Percentiles rank a stretch among this genome's conserved stretches.
These are phyloP conservation scores for Dolichoris vasculosae DNA, from an alignment of 1,140 invertebrate species.

Conservation along the genomic window DNA sequence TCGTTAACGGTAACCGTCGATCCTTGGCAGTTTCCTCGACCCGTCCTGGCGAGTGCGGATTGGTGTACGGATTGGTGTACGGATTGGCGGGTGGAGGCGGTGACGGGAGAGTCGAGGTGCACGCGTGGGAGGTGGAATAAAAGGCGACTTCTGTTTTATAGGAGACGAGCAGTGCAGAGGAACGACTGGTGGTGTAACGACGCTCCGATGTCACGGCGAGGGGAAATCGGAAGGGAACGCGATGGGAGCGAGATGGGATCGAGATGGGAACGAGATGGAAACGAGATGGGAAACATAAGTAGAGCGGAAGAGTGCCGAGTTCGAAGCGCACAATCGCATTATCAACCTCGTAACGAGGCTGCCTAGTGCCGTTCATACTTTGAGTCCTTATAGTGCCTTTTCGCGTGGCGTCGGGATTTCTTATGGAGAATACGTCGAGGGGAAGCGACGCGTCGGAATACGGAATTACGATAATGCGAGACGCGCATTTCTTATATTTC, in stretches of 20 bases:
- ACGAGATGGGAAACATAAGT: constrained; percentile 3
- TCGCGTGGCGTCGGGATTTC: constrained; percentile 17
- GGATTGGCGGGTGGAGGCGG: no score
- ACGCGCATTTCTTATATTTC: neutral
- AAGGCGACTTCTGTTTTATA: neutral
- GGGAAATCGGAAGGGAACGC: neutral
- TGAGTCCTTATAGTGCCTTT: constrained; percentile 5
- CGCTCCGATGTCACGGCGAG: neutral
- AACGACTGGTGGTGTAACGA: neutral
- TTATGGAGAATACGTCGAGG: neutral
- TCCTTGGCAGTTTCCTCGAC: no score
- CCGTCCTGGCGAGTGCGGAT: no score
- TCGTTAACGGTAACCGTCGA: no score
- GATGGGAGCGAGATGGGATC: neutral
- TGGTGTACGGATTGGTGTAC: no score
- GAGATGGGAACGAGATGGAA: no score
- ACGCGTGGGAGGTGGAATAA: no score
- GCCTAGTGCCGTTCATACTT: neutral
- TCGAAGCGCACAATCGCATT: constrained; percentile 22
- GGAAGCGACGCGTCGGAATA: neutral
- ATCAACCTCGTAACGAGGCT: constrained; percentile 31
- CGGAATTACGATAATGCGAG: neutral
- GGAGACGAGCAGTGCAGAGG: neutral
- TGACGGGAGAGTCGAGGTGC: neutral
- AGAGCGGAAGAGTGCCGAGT: neutral